Percentiles rank a stretch among this genome's conserved stretches.
Conservation (phyloP, 2,113 vertebrate species). For the Aegithalos caudatus region DNA sequence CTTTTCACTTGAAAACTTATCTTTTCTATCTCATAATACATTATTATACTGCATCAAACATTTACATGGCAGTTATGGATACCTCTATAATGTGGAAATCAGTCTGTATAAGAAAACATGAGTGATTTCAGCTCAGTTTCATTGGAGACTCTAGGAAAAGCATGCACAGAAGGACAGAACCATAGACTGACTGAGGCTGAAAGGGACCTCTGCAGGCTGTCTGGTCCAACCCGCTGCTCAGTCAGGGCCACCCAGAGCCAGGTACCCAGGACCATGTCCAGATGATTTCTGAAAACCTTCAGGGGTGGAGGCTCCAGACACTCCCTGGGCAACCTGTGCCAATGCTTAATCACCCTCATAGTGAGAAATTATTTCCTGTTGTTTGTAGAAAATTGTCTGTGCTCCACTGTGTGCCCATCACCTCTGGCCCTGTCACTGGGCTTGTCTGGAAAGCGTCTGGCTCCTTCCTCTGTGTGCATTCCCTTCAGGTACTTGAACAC, state of each 20-base stretch:
- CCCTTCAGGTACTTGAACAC: neutral
- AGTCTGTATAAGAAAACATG: neutral
- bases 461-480: neutral
- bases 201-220: neutral
- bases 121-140: neutral
- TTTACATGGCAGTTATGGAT: neutral
- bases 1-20: neutral
- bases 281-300: neutral
- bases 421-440: neutral
- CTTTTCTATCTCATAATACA: neutral
- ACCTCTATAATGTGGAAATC: neutral
- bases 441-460: neutral
- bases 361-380: neutral
- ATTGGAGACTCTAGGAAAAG: neutral
- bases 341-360: neutral
- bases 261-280: neutral
- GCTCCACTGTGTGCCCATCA: neutral
- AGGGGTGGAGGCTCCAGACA: neutral
- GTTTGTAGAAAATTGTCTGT: neutral
- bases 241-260: neutral
- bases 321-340: neutral
- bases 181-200: neutral
- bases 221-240: neutral
- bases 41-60: fast-evolving
- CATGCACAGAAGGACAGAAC: neutral